A percentile compares a stretch with the other conserved stretches of the same genome.
These are phyloP conservation scores for Smithornis capensis DNA, from an alignment of 2,113 vertebrate genomes.

Conservation along the genomic window DNA sequence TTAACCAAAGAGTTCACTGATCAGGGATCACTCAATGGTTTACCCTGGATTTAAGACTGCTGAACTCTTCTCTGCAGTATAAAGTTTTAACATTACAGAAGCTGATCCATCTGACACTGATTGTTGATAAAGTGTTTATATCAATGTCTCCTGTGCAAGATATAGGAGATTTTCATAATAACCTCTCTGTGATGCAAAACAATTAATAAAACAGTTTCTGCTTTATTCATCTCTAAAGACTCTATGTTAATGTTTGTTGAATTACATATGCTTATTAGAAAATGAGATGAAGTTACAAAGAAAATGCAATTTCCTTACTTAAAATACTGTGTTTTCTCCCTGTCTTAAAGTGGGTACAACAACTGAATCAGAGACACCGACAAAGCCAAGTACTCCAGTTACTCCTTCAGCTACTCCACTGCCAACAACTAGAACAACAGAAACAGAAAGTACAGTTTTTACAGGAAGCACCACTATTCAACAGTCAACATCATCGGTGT, in stretches of 20 bases:
- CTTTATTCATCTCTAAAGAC: neutral
- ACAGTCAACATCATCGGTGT: neutral
- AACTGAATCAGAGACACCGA: fast-evolving
- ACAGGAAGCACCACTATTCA: neutral
- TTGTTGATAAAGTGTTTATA: neutral
- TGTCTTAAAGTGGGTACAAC: neutral
- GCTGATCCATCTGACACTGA: neutral
- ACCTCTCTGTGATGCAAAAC: neutral
- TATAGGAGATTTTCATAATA: neutral
- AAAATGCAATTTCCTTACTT: neutral
- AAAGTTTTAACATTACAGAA: neutral
- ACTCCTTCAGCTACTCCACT: neutral
- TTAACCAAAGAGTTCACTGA: neutral
- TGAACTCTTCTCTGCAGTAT: neutral
- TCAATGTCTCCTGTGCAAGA: neutral
- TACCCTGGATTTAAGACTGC: neutral
- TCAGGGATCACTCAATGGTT: neutral
- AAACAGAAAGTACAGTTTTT: neutral
- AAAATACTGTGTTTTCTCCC: neutral
- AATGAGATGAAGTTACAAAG: neutral
- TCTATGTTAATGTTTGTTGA: neutral
- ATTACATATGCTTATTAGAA: neutral
- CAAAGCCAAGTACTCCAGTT: neutral
- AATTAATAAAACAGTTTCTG: neutral
- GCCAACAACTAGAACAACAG: neutral